Evolutionary conservation across 2,797 vertebrate species (phyloP).

Genomic region (Nothura maculosa): DNA sequence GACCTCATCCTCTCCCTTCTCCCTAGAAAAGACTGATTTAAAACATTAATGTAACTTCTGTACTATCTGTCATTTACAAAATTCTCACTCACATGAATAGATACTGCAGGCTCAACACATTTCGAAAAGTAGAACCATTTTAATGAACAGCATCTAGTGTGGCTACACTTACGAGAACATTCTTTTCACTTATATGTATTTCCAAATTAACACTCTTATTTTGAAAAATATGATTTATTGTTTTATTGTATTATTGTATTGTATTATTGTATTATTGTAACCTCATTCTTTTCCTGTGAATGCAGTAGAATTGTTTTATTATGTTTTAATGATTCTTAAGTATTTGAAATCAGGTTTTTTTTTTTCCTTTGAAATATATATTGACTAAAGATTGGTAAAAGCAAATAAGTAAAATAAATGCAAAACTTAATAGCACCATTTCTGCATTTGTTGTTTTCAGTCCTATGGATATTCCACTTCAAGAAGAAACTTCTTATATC

Average conservation of each 20-base stretch:
- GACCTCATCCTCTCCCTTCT: conserved; percentile 38
- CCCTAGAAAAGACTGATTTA: conserved; percentile 58
- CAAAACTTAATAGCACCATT: neutral
- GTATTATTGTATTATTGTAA: too few relatives aligned
- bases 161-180: conserved; percentile 37
- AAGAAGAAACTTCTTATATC: neutral
- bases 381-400: neutral
- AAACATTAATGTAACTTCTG: conserved; percentile 38
- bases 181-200: conserved; percentile 14
- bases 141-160: conserved; percentile 39
- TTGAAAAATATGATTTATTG: neutral
- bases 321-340: neutral
- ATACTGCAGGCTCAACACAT: neutral
- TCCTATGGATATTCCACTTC: neutral
- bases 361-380: neutral
- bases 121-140: conserved; percentile 46
- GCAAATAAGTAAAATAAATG: neutral
- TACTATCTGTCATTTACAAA: conserved; percentile 44
- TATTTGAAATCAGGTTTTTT: neutral
- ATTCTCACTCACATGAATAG: conserved; percentile 26
- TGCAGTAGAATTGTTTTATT: neutral
- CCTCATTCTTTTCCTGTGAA: neutral
- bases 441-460: neutral
- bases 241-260: too few relatives aligned
- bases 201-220: conserved; percentile 32